A percentile compares a stretch with the other conserved stretches of the same genome.
Evolutionary conservation across 2,113 vertebrate species (phyloP).

Genomic region (Raja brachyura): DNA sequence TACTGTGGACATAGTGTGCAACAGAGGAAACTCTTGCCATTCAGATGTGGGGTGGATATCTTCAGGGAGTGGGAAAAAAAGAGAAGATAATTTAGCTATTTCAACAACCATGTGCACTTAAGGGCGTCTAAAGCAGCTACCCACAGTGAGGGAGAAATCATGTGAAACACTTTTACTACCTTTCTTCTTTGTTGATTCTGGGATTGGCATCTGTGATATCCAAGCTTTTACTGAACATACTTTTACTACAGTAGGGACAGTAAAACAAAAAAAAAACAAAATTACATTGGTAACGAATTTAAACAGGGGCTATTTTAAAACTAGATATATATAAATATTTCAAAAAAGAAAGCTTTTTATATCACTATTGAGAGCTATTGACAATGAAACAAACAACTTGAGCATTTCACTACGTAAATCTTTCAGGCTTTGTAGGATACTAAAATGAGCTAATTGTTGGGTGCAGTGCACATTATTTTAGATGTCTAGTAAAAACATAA

Average conservation of each 20-base stretch:
- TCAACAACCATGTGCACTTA: conserved; percentile 58
- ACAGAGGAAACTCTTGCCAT: conserved; percentile 33
- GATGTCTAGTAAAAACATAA: neutral
- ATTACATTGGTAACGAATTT: conserved; percentile 37
- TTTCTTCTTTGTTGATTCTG: conserved; percentile 95
- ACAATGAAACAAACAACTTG: conserved; percentile 8
- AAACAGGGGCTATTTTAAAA: conserved; percentile 38
- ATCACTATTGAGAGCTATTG: conserved; percentile 12
- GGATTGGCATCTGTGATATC: conserved; percentile 88
- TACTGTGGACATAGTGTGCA: conserved; percentile 31
- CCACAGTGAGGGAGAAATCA: conserved; percentile 57
- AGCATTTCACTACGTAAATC: conserved; percentile 5
- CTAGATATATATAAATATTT: conserved; percentile 35
- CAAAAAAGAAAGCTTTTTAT: conserved; percentile 34
- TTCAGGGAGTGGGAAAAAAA: conserved; percentile 13
- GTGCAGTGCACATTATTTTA: neutral
- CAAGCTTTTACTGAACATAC: conserved; percentile 98
- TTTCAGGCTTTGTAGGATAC: neutral
- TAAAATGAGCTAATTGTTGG: conserved; percentile 5
- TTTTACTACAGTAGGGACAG: conserved; percentile 91
- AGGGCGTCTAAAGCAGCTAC: conserved; percentile 66
- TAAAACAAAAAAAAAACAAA: conserved; percentile 61
- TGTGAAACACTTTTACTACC: conserved; percentile 68
- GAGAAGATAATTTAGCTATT: conserved; percentile 52
- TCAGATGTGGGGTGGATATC: conserved; percentile 37